Evolutionary conservation across 2,888 invertebrate genomes (phyloP).

Genomic region (Lacanobia oleracea): DNA sequence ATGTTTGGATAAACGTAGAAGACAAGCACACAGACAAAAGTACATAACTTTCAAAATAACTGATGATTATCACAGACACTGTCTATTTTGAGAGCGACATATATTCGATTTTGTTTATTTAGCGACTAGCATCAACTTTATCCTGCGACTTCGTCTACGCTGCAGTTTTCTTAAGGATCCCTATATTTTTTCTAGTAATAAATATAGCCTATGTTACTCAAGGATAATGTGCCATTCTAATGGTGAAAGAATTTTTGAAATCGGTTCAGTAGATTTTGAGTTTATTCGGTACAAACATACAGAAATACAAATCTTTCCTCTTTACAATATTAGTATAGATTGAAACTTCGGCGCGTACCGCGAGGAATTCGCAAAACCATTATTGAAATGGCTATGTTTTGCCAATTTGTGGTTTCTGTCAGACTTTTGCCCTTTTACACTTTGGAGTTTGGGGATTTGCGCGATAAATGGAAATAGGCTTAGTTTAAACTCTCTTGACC

Average conservation of each 20-base stretch:
- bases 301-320: too few relatives aligned
- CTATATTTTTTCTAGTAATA: too few relatives aligned
- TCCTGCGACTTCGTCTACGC: too few relatives aligned
- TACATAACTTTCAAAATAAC: neutral
- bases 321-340: neutral
- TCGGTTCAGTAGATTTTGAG: too few relatives aligned
- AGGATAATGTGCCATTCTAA: too few relatives aligned
- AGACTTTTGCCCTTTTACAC: constrained; percentile 2
- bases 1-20: neutral
- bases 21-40: neutral
- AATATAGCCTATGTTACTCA: too few relatives aligned
- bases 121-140: too few relatives aligned
- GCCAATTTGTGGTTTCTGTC: constrained; percentile 1
- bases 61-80: neutral
- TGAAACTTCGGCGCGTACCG: constrained; percentile 4
- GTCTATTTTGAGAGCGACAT: neutral
- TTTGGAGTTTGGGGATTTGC: constrained; percentile 10
- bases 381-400: constrained; percentile 13
- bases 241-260: too few relatives aligned
- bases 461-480: constrained; percentile 23
- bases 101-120: too few relatives aligned
- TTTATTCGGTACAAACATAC: too few relatives aligned
- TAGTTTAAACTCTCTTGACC: neutral
- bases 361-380: constrained; percentile 5
- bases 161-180: too few relatives aligned